phyloP scores from a whole-genome alignment of 2,113 vertebrate species.

The Anthoscopus minutus region DNA sequence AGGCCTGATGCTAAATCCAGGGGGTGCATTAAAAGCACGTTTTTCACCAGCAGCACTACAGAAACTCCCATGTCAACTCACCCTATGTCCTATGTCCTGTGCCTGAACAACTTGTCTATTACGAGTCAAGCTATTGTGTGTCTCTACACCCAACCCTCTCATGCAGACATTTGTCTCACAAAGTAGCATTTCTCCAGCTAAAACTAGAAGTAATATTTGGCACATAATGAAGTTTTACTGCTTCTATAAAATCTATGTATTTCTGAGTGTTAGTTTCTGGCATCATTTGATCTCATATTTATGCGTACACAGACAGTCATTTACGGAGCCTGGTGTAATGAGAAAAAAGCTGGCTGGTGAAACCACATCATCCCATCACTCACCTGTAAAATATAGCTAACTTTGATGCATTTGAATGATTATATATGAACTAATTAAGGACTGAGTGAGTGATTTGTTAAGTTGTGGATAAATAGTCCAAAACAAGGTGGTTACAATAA shows the following conservation, averaged over 20 bases:
- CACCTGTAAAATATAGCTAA: neutral
- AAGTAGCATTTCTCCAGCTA: neutral
- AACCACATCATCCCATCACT: neutral
- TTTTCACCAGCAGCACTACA: neutral
- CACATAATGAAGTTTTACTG: neutral
- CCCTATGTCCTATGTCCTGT: too few relatives aligned
- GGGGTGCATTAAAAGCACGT: accelerated
- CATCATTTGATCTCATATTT: neutral
- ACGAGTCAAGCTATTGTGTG: accelerated
- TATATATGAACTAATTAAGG: neutral
- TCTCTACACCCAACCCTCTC: neutral
- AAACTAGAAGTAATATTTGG: neutral
- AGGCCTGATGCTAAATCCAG: neutral
- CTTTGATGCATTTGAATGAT: neutral
- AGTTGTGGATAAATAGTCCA: neutral
- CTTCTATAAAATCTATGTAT: neutral
- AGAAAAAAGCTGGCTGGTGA: neutral
- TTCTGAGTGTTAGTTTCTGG: neutral
- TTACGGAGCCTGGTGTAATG: neutral
- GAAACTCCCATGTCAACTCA: neutral
- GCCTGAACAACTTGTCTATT: neutral
- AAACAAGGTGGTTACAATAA: neutral
- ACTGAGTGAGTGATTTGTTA: neutral
- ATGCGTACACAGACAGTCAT: neutral
- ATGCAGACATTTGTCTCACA: neutral